phyloP scores from a whole-genome alignment of 1,140 invertebrate genomes.

The Drosophila ficusphila region DNA sequence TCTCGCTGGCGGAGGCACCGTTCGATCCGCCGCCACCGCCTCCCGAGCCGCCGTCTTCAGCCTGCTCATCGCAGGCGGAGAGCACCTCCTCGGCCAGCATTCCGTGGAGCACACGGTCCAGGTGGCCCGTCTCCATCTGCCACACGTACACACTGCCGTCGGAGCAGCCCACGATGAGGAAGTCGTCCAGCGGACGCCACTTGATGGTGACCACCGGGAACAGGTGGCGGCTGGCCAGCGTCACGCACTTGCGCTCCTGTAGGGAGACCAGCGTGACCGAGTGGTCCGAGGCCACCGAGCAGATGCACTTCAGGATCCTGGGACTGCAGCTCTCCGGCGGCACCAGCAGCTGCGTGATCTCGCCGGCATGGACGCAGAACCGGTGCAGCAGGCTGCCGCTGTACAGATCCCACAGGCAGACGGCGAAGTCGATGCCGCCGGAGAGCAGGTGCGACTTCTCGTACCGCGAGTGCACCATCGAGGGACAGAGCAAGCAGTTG shows the following conservation, averaged over 20 bases:
- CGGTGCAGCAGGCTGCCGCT: conserved; percentile 95
- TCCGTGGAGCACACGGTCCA: conserved; percentile 97
- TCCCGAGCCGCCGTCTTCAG: conserved; percentile 84
- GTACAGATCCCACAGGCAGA: conserved; percentile 98
- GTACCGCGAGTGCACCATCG: conserved; percentile 96
- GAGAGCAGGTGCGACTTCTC: conserved; percentile 96
- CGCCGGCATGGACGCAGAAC: conserved; percentile 98
- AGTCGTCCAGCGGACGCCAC: conserved; percentile 98
- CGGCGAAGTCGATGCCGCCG: conserved; percentile 98
- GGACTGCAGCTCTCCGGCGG: conserved; percentile 96
- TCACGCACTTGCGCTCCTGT: conserved; percentile 96
- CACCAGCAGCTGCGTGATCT: conserved; percentile 95
- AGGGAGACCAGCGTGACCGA: conserved; percentile 97
- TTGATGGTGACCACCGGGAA: conserved; percentile 98
- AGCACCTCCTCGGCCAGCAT: conserved; percentile 98
- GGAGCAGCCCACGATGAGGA: conserved; percentile 98
- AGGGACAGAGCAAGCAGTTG: conserved; percentile 97
- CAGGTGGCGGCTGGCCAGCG: conserved; percentile 97
- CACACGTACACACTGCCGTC: conserved; percentile 99
- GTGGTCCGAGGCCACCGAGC: conserved; percentile 98
- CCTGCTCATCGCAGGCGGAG: conserved; percentile 96
- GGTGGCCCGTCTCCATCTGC: conserved; percentile 99
- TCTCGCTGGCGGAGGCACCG: conserved; percentile 86
- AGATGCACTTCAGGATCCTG: conserved; percentile 96
- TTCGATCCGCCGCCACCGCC: conserved; percentile 47